These are phyloP conservation scores for Palaemon carinicauda DNA, from an alignment of 1,140 invertebrate species.

Conservation along the genomic window DNA sequence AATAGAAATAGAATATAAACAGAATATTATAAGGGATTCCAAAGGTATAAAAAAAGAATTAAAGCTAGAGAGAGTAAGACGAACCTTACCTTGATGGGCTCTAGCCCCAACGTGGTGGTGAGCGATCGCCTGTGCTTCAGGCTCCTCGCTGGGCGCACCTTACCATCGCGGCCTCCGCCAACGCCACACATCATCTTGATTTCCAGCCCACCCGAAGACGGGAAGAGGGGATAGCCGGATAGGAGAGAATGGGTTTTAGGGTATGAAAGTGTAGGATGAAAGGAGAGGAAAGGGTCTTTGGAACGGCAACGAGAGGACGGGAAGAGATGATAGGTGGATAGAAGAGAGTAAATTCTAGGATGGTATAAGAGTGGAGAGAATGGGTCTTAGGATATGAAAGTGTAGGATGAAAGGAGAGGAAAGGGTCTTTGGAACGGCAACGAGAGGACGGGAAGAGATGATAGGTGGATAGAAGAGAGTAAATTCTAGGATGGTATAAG, in stretches of 20 bases:
- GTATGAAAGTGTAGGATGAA: neutral
- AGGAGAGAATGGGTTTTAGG: too few relatives aligned
- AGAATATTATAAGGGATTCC: too few relatives aligned
- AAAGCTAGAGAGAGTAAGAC: neutral
- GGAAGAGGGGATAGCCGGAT: neutral
- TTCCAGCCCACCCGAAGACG: neutral
- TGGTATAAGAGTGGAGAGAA: too few relatives aligned
- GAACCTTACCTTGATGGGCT: conserved; percentile 36
- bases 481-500: neutral
- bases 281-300: neutral
- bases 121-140: conserved; percentile 35
- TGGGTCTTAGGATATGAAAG: neutral
- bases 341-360: neutral
- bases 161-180: conserved; percentile 26
- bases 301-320: neutral
- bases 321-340: too few relatives aligned
- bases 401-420: neutral
- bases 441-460: neutral
- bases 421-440: neutral
- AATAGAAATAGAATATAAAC: too few relatives aligned
- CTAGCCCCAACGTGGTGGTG: conserved; percentile 29
- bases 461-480: neutral
- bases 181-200: conserved; percentile 38
- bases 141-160: conserved; percentile 31
- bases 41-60: neutral